phyloP scores from a whole-genome alignment of 2,888 invertebrate species.

The Lampropteryx suffumata region DNA sequence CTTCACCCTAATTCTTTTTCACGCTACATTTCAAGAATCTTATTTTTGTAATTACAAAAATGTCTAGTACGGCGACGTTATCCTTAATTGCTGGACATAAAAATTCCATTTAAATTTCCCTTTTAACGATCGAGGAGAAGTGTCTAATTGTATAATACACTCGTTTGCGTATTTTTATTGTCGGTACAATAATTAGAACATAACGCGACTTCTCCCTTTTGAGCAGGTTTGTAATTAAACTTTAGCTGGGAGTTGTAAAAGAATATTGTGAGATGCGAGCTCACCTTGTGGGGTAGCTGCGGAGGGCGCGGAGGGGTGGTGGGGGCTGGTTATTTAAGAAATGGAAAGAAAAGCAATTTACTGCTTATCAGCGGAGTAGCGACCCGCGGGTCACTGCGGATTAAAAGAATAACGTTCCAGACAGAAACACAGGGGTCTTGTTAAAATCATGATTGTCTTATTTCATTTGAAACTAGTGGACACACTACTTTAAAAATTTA shows the following conservation, averaged over 20 bases:
- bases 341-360: conserved; percentile 80
- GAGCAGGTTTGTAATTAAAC: conserved; percentile 75
- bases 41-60: conserved; percentile 84
- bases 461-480: neutral
- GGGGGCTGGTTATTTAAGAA: conserved; percentile 69
- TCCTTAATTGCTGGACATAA: conserved; percentile 84
- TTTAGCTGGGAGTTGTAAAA: conserved; percentile 67
- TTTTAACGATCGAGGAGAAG: conserved; percentile 82
- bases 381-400: conserved; percentile 62
- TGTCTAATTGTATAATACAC: conserved; percentile 83
- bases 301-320: conserved; percentile 43
- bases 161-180: conserved; percentile 83
- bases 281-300: conserved; percentile 47
- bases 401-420: conserved; percentile 56
- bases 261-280: conserved; percentile 66
- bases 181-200: conserved; percentile 81
- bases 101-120: conserved; percentile 84
- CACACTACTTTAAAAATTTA: no score
- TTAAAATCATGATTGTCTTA: conserved; percentile 4
- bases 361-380: conserved; percentile 72
- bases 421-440: conserved; percentile 29
- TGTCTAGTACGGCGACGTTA: conserved; percentile 82
- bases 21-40: conserved; percentile 83
- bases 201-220: conserved; percentile 74
- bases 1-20: conserved; percentile 79